phyloP scores from a whole-genome alignment of 1,140 invertebrate species.

The Drosophila nasuta region DNA sequence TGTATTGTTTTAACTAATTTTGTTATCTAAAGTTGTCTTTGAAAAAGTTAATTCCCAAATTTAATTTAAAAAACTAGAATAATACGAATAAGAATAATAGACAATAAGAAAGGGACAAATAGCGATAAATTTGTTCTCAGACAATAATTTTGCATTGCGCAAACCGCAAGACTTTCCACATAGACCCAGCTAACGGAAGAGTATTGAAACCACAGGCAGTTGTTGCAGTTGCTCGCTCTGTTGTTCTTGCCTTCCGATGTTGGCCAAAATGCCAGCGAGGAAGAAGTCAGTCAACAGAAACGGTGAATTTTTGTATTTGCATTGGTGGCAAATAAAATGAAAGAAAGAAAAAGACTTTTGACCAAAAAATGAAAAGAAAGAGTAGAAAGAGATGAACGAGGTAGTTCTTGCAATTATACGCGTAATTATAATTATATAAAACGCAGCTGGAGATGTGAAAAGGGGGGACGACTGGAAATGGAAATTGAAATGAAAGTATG shows the following conservation, averaged over 20 bases:
- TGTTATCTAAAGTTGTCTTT: too few relatives aligned
- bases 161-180: not conserved
- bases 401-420: not conserved
- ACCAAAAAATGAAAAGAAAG: not conserved
- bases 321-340: not conserved
- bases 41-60: too few relatives aligned
- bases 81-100: too few relatives aligned
- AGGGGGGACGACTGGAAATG: conserved; percentile 17
- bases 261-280: not conserved
- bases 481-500: conserved; percentile 24
- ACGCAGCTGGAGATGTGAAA: conserved; percentile 32
- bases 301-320: not conserved
- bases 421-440: conserved; percentile 35
- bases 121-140: not conserved
- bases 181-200: not conserved
- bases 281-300: conserved; percentile 8
- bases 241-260: not conserved
- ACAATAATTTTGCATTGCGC: too few relatives aligned
- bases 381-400: not conserved
- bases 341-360: conserved; percentile 10
- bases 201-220: conserved; percentile 6
- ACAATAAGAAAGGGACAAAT: not conserved
- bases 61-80: too few relatives aligned
- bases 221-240: not conserved
- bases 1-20: too few relatives aligned